Base-by-base conservation (phyloP, 2,888 invertebrate species). In the Deladenus siricidicola region DNA sequence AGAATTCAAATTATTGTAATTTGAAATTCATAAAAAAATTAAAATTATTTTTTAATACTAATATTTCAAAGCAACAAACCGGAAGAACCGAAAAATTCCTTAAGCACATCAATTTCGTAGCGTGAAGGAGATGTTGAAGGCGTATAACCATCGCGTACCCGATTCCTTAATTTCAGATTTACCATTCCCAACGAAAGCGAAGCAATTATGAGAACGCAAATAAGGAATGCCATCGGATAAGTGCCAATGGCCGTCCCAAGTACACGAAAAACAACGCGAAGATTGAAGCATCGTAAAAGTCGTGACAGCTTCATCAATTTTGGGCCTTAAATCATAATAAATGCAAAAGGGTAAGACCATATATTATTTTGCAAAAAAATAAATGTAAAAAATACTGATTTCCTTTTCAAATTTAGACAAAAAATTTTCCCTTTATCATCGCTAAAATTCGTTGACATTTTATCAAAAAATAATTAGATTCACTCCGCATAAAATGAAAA, bases 121-220 rank as follows among this genome's bases (percentile, higher is more conserved):
- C 73, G 57, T 1, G 77, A 67, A 24, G 64, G 58, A 4, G 74
- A 73, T 24, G 73, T 71, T 6, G 60, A 56, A 1, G 77, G 77
- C 1, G 77, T 78, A 61, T 77, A 77, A 10, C 77, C 77, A 54
- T 77, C 77, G 3, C 76, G 42, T 6, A 62, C 59, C 1, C 62
- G 53, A 45, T 62, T 62, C 19, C 52, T 29, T 29, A 62, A 19
- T 28, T 63, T 28, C 26, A 60, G 30, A 51, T 50, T 28, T 17
- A 39, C 34, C 39, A 60, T 60, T 28, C 60, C 62, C 43, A 48
- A 49, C 42, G 51, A 63, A 45, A 61, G 52, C 6, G 51, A 62
- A 28, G 62, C 51, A 23, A 62, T 26, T n/a, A 62, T 39, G 24
- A 62, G 24, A 3, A 63, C 49, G 34, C 30, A 21, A 45, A 62